Percentiles rank a stretch among this genome's conserved stretches.
Conservation (phyloP, 2,797 vertebrate species). For the Muscicapa striata region DNA sequence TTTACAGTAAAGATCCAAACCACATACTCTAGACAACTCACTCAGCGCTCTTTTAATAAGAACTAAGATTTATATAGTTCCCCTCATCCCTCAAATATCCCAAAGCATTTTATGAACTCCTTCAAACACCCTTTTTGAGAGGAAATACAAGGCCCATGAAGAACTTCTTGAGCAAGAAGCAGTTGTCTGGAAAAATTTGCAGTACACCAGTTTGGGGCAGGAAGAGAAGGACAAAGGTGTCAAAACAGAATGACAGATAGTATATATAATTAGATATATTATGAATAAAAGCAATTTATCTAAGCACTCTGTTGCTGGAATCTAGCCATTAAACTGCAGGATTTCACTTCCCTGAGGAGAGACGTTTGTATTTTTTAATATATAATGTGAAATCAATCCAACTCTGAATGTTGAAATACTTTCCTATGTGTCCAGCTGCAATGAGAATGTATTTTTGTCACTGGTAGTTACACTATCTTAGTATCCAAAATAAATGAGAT, state of each 20-base stretch:
- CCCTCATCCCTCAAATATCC: neutral
- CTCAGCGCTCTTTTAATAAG: conserved; percentile 18
- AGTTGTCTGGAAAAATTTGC: neutral
- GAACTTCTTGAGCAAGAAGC: neutral
- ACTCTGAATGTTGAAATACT: neutral
- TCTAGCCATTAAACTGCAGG: neutral
- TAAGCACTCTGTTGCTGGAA: neutral
- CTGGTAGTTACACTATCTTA: neutral
- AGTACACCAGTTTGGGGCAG: neutral
- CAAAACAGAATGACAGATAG: neutral
- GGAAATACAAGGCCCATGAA: neutral
- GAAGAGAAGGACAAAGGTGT: neutral
- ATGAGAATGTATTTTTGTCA: neutral
- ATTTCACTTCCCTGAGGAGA: neutral
- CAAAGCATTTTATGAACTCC: conserved; percentile 12
- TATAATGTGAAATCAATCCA: conserved; percentile 5
- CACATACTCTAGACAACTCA: conserved; percentile 17
- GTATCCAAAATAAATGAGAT: neutral
- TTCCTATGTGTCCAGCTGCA: neutral
- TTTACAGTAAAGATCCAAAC: conserved; percentile 27
- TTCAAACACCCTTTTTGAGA: neutral
- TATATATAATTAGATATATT: neutral
- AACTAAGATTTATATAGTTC: conserved; percentile 24
- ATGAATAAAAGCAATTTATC: neutral
- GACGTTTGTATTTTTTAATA: neutral